Evolutionary conservation across 1,140 invertebrate species (phyloP).

Genomic region (Acromyrmex heyeri): DNA sequence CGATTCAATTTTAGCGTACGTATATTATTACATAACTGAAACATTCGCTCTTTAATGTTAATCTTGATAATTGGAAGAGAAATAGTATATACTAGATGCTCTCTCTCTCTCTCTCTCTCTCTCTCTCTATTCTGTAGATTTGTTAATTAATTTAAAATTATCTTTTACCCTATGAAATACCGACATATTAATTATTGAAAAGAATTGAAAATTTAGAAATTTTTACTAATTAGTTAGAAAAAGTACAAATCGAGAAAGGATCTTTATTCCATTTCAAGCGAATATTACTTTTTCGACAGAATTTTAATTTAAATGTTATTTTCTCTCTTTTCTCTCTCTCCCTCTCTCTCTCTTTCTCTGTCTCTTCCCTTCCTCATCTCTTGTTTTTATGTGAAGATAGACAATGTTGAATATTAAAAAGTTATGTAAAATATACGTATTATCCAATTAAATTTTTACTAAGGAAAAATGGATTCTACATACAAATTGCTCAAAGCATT

Average conservation of each 20-base stretch:
- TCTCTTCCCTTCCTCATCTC: no score
- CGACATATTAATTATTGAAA: background rate
- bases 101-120: background rate
- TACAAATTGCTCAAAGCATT: slow-evolving; percentile 27
- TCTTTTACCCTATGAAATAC: background rate
- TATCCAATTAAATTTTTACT: slow-evolving; percentile 34
- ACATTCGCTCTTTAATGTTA: background rate
- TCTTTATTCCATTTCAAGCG: background rate
- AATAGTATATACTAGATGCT: background rate
- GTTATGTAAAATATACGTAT: slow-evolving; percentile 5
- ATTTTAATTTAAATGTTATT: slow-evolving; percentile 28
- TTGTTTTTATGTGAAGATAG: slow-evolving; percentile 2
- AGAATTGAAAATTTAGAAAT: slow-evolving; percentile 23
- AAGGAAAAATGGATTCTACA: background rate
- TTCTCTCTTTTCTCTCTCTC: background rate
- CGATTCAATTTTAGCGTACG: background rate
- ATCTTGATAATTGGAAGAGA: background rate
- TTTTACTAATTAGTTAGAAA: slow-evolving; percentile 23
- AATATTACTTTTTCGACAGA: slow-evolving; percentile 16
- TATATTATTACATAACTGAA: background rate
- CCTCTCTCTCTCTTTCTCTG: background rate
- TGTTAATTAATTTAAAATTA: slow-evolving; percentile 4
- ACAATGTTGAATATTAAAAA: slow-evolving; percentile 30
- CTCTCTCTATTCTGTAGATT: background rate
- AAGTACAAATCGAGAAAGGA: slow-evolving; percentile 45